Evolutionary conservation across 2,797 vertebrate species (phyloP), one percentile per base, ranked within the genome.

Genomic region (Clarias fuscus): DNA sequence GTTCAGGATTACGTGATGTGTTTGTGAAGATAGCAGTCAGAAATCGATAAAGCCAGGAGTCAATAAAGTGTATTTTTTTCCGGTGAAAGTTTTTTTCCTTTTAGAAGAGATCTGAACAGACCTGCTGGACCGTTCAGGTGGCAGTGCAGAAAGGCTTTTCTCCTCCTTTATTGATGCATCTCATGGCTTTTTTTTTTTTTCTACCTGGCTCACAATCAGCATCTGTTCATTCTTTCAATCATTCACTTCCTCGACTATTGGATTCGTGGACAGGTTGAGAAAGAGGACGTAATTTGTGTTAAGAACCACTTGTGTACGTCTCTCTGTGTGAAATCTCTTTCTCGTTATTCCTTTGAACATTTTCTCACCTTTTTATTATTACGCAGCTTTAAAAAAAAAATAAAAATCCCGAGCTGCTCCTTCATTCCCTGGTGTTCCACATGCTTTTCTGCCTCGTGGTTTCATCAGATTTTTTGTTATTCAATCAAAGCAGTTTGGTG

Each of bases 401-500:
- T 7, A 48, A 48, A 37, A 7, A 37, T 78, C 11, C 17, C 0
- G 58, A 78, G 58, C 30, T 15, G 58, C 56, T 14, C 58, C 17
- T 22, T 37, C 20, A 27, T 37, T 61, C 76, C 30, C 76, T 3
- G 30, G 27, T 37, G 76, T 22, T 78, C 76, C 76, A 1, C 58
- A 3, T 30, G 76, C 10, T 78, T 78, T 61, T 37, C 30, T 24
- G 76, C 76, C 76, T 78, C 30, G 4, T 33, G 18, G 76, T 78
- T 78, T 78, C 76, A 61, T 78, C 30, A 78, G 58, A 61, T 61
- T 37, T 61, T 37, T 18, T 1, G 27, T 78, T 59, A 78, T 61
- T 78, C 37, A 61, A 22, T 37, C 76, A 37, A 14, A 78, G 58
- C 76, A 14, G 76, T 78, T 61, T 24, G 76, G 76, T 78, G 30